Conservation (phyloP, 2,797 vertebrate species). For the Pteropus rufus region DNA sequence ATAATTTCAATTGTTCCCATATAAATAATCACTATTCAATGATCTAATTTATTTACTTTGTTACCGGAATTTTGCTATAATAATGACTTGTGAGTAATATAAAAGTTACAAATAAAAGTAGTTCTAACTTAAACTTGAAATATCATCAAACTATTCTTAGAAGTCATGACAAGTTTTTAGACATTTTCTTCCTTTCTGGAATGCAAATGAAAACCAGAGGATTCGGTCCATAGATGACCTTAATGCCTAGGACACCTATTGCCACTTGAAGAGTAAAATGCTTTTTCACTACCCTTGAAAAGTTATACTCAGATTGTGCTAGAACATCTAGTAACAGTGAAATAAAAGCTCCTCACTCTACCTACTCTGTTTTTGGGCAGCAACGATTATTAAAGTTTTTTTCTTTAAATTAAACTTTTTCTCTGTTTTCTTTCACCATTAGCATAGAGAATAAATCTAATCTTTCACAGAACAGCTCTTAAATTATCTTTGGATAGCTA, state of each 20-base stretch:
- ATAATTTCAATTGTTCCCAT: constrained; percentile 52
- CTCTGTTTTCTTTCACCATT: background rate
- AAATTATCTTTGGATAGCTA: background rate
- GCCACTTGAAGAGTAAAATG: background rate
- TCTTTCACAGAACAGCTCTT: background rate
- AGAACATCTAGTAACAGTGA: background rate
- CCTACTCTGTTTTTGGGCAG: background rate
- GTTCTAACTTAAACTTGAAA: background rate
- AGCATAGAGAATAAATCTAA: background rate
- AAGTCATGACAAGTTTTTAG: background rate
- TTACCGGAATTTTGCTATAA: constrained; percentile 71
- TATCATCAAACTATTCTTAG: background rate
- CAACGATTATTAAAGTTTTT: background rate
- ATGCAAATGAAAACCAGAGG: background rate
- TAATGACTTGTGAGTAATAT: constrained; percentile 67
- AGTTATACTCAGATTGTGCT: background rate
- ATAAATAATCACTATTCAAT: constrained; percentile 53
- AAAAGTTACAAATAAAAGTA: constrained; percentile 46
- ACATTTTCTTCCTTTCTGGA: background rate
- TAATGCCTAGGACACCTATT: background rate
- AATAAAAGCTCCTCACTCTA: background rate
- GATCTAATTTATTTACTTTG: constrained; percentile 75
- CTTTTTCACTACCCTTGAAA: background rate
- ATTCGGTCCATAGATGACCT: background rate
- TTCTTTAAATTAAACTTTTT: background rate